A percentile compares a stretch with the other conserved stretches of the same genome.
Conservation (phyloP, 2,888 invertebrate species). For the Smittia sp. region DNA sequence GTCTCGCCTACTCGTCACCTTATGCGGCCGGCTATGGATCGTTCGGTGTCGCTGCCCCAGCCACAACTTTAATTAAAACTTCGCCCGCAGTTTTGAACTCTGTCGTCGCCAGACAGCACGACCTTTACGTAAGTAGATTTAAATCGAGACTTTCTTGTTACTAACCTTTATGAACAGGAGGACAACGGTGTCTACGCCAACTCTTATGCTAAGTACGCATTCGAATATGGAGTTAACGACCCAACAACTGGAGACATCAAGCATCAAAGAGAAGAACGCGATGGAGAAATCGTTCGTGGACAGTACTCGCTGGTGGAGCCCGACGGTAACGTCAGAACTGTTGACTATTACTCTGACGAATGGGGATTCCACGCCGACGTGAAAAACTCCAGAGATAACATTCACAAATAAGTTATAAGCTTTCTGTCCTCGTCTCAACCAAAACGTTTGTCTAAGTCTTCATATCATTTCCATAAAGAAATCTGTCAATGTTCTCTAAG, state of each 20-base stretch:
- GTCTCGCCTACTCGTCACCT: not conserved
- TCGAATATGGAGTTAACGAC: conserved; percentile 71
- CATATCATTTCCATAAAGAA: not conserved
- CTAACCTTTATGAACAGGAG: conserved; percentile 54
- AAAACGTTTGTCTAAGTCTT: conserved; percentile 1
- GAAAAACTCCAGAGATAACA: conserved; percentile 62
- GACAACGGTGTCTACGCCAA: conserved; percentile 51
- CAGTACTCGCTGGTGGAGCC: conserved; percentile 68
- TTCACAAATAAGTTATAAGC: conserved; percentile 41
- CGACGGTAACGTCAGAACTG: conserved; percentile 64
- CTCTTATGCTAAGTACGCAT: conserved; percentile 62
- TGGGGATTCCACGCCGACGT: conserved; percentile 77
- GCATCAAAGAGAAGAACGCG: conserved; percentile 69
- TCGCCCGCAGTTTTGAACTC: conserved; percentile 55
- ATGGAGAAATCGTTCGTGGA: conserved; percentile 71
- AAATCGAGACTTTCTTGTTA: conserved; percentile 43
- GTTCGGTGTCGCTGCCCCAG: conserved; percentile 47
- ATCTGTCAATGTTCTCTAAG: too few relatives aligned
- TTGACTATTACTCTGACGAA: conserved; percentile 68
- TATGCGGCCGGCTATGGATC: conserved; percentile 3
- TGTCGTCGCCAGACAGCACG: conserved; percentile 60
- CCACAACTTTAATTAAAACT: conserved; percentile 51
- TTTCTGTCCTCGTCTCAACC: not conserved
- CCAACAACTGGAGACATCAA: conserved; percentile 72
- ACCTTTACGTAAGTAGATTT: conserved; percentile 60